Conservation (phyloP, 2,888 invertebrate species). For the Lasius fuliginosus region DNA sequence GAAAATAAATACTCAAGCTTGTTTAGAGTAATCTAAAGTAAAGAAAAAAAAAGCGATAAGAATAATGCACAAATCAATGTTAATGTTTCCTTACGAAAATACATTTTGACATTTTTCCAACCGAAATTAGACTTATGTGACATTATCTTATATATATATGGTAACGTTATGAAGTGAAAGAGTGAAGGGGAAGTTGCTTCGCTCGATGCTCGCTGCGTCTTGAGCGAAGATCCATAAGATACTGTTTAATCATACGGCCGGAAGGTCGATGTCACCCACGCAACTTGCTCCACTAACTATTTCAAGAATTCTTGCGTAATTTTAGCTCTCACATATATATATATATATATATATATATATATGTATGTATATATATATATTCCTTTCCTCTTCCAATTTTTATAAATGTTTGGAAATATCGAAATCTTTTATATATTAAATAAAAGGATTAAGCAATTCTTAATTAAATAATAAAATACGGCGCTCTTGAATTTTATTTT, state of each 20-base stretch:
- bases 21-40: background rate
- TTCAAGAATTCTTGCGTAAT: conserved; percentile 80
- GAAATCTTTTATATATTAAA: background rate
- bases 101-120: conserved; percentile 59
- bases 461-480: background rate
- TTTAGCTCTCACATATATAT: conserved; percentile 70
- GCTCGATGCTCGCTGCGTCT: conserved; percentile 1
- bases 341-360: conserved; percentile 52
- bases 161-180: background rate
- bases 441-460: background rate
- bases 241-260: conserved; percentile 72
- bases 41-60: background rate
- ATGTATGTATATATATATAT: conserved; percentile 41
- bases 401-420: conserved; percentile 27
- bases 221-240: conserved; percentile 61
- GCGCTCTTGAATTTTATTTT: background rate
- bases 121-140: conserved; percentile 41
- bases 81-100: conserved; percentile 59
- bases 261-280: conserved; percentile 77
- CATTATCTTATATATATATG: conserved; percentile 40
- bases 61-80: background rate
- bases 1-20: background rate
- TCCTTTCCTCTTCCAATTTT: conserved; percentile 61
- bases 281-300: conserved; percentile 76
- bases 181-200: conserved; percentile 26